Conservation (phyloP, 2,888 invertebrate genomes). For the Hanleya hanleyi region DNA sequence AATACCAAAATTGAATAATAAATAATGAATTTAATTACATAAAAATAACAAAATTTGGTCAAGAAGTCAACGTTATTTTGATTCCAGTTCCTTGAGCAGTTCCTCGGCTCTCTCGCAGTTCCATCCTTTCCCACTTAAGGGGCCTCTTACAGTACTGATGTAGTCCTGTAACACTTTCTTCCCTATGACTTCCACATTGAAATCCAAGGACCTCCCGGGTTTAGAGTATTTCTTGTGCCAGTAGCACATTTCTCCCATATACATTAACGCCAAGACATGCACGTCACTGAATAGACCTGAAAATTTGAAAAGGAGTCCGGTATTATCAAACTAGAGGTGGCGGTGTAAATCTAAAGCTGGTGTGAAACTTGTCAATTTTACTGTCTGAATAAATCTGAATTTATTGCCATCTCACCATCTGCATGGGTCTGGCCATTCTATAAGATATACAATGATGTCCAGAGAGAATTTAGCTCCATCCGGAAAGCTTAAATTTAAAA, state of each 20-base stretch:
- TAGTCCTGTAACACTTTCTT: constrained; percentile 45
- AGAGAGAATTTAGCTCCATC: no score
- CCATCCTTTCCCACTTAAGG: constrained; percentile 53
- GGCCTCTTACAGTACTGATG: constrained; percentile 47
- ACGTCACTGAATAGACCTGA: constrained; percentile 68
- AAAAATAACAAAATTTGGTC: no score
- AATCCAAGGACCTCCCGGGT: constrained; percentile 8
- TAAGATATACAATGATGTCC: no score
- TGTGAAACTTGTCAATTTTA: background rate
- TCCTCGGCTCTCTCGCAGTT: constrained; percentile 49
- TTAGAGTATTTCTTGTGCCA: constrained; percentile 49
- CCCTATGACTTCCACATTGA: constrained; percentile 40
- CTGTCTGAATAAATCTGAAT: no score
- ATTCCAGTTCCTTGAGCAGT: constrained; percentile 34
- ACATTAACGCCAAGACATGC: constrained; percentile 68
- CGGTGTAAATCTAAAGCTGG: background rate
- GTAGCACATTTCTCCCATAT: constrained; percentile 68
- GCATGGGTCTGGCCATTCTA: no score
- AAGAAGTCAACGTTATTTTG: no score
- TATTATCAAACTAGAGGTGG: background rate
- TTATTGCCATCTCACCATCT: no score
- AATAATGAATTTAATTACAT: no score
- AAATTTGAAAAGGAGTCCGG: constrained; percentile 18
- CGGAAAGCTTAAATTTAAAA: no score
- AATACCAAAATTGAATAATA: no score